phyloP scores from a whole-genome alignment of 1,140 invertebrate genomes.

The Whitmania pigra region DNA sequence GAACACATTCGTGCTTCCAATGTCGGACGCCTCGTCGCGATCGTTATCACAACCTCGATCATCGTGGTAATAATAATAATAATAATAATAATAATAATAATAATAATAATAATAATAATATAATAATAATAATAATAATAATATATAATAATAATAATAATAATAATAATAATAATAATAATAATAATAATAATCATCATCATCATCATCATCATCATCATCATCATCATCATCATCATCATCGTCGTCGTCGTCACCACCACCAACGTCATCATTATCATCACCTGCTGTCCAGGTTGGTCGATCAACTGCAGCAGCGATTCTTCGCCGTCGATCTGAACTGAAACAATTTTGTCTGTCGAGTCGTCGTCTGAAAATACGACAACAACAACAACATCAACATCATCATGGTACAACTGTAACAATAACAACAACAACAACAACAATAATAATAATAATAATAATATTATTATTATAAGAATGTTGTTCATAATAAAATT shows the following conservation, averaged over 20 bases:
- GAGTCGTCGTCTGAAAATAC: constrained; percentile 7
- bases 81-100: no score
- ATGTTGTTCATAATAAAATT: no score
- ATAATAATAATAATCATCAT: no score
- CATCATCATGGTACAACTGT: not conserved
- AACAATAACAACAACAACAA: constrained; percentile 4
- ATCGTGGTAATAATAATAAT: not conserved
- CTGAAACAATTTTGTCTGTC: constrained; percentile 10
- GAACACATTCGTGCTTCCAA: no score
- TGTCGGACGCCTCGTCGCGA: not conserved
- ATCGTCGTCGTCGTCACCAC: not conserved
- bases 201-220: not conserved
- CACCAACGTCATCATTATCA: not conserved
- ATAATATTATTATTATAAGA: no score
- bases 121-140: no score
- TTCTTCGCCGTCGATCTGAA: constrained; percentile 17
- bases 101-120: no score
- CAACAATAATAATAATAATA: not conserved
- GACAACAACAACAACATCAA: not conserved
- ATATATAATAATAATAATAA: no score
- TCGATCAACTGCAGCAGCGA: constrained; percentile 16
- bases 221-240: constrained; percentile 2
- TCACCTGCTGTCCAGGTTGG: constrained; percentile 3
- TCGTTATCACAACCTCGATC: not conserved
- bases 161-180: no score